phyloP scores from a whole-genome alignment of 2,888 invertebrate species.

The Ischnura elegans region DNA sequence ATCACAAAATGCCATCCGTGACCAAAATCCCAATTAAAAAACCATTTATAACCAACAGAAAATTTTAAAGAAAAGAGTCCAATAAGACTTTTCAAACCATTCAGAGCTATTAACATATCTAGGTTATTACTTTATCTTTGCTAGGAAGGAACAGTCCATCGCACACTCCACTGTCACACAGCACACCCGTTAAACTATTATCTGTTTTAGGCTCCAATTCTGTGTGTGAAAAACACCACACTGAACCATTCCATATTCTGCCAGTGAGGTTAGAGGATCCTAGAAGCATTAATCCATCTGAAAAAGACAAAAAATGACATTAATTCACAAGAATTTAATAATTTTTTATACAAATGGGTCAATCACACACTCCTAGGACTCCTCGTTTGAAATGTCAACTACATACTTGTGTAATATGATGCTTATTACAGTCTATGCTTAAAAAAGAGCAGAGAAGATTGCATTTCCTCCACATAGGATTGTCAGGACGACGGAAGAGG shows the following conservation, averaged over 20 bases:
- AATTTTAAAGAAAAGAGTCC: not conserved
- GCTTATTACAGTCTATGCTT: too few species aligned
- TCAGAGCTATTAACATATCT: too few species aligned
- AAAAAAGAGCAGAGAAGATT: too few species aligned
- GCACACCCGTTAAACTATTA: slow-evolving; percentile 77
- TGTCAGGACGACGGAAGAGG: too few species aligned
- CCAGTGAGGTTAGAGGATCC: slow-evolving; percentile 82
- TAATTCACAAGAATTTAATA: not conserved
- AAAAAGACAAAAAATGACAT: slow-evolving; percentile 70
- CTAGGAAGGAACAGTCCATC: slow-evolving; percentile 78
- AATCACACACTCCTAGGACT: too few species aligned
- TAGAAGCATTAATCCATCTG: slow-evolving; percentile 81
- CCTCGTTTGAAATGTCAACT: too few species aligned
- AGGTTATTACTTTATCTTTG: slow-evolving; percentile 75
- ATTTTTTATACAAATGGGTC: slow-evolving; percentile 70
- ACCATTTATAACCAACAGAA: not conserved
- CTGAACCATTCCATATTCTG: slow-evolving; percentile 82
- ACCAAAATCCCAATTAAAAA: not conserved
- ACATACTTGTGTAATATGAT: too few species aligned
- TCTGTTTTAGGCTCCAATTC: slow-evolving; percentile 77
- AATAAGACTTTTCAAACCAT: not conserved
- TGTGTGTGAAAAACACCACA: slow-evolving; percentile 80
- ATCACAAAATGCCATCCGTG: too few species aligned
- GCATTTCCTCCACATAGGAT: too few species aligned
- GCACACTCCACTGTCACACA: slow-evolving; percentile 78